These are phyloP conservation scores for Natrix natrix DNA, from an alignment of 2,797 vertebrate species.

Conservation along the genomic window DNA sequence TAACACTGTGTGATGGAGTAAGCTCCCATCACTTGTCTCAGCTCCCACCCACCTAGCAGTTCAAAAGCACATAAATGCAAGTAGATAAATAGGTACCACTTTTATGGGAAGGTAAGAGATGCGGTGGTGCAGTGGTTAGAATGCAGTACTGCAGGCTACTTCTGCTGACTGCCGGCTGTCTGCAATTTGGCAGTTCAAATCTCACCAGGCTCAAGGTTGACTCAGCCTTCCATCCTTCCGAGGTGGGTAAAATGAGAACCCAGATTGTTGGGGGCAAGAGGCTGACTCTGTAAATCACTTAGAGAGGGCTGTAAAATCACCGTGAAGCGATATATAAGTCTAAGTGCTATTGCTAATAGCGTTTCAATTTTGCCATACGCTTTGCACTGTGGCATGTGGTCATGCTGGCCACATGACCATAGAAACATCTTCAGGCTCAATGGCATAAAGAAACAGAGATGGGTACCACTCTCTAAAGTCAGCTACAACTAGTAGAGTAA, in stretches of 20 bases:
- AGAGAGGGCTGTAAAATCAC: too few species aligned
- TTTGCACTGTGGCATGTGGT: background rate
- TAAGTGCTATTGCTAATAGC: background rate
- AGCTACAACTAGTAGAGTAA: background rate
- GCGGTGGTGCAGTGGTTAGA: too few species aligned
- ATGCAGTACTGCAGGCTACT: too few species aligned
- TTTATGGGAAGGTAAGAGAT: background rate
- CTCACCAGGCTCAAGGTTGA: too few species aligned
- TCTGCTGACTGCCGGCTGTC: too few species aligned
- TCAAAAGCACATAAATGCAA: background rate
- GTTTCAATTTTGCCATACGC: background rate
- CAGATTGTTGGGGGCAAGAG: too few species aligned
- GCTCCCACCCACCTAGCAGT: background rate
- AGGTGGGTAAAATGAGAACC: too few species aligned
- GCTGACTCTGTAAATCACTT: too few species aligned
- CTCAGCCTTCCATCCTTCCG: too few species aligned
- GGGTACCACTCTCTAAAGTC: background rate
- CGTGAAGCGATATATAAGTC: too few species aligned
- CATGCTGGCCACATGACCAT: background rate
- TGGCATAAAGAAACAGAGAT: background rate
- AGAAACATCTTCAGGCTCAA: background rate
- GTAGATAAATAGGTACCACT: background rate
- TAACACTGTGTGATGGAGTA: background rate
- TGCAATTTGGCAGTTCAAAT: too few species aligned
- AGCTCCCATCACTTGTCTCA: background rate